Base-by-base conservation (phyloP, 2,888 invertebrate species). In the Agrotis clavis region DNA sequence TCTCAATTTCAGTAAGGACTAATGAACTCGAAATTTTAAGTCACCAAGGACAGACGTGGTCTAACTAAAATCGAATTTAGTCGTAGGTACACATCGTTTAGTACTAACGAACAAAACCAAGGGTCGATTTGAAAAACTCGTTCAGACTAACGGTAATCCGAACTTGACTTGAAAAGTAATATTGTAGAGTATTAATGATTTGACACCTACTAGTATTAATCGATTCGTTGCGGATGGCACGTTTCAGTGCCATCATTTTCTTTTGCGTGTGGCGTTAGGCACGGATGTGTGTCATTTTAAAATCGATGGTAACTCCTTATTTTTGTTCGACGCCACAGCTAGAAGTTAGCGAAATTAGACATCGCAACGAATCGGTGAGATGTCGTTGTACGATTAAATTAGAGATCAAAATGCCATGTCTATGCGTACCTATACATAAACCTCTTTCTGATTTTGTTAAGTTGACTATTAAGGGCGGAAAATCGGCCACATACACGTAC, bases 61-160 rank as follows among this genome's bases (percentile, higher is more conserved):
- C 59, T 66, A 50, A 67, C 21, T 64, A 56, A 69, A 81, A 53
- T 56, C 30, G 48, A 59, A 77, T 79, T 77, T 65, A 77, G 54
- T 11, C 56, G 25, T 53, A 68, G 30, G 50, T 48, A 64, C 48
- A 54, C 25, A 51, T 67, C 59, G 54, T 61, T 79, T 59, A 48
- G 35, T 47, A 19, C 75, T 47, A 59, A 62, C 19, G 50, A 75
- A 81, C 54, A 68, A 76, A 64, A 51, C 51, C 21, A 13, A 69
- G 30, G 47, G 69, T 47, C 56, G 77, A 69, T 77, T 69, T 48
- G 47, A 54, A 25, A 50, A 21, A 62, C 41, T 81, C n/a, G n/a
- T 62, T 63, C 14, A 62, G 62, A 51, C 48, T 45, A 25, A 45
- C 48, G 4, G 5, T 60, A 56, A 75, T 51, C 41, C 30, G 18